phyloP scores from a whole-genome alignment of 1,140 invertebrate species.

The Stegodyphus mimosarum region DNA sequence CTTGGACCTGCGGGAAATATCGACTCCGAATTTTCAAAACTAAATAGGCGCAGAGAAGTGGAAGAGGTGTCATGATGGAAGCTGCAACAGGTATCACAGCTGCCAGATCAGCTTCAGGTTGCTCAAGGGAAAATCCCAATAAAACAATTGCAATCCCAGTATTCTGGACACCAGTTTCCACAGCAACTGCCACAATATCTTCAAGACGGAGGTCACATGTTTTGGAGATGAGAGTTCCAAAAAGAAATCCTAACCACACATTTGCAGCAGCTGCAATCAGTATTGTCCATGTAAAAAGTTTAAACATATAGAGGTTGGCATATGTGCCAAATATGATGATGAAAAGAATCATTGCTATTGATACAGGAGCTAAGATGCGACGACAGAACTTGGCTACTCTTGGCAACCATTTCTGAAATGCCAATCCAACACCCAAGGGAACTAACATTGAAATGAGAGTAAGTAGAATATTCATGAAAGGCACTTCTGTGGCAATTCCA shows the following conservation, averaged over 20 bases:
- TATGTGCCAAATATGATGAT: conserved; percentile 91
- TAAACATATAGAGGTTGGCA: conserved; percentile 91
- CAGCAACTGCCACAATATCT: conserved; percentile 85
- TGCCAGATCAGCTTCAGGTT: conserved; percentile 70
- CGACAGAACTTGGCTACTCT: conserved; percentile 77
- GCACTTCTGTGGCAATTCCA: conserved; percentile 78
- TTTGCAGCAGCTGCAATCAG: conserved; percentile 83
- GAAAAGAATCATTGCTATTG: conserved; percentile 84
- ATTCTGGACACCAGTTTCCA: conserved; percentile 95
- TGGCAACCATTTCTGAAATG: conserved; percentile 73
- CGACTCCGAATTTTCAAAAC: conserved; percentile 20
- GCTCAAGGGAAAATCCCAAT: conserved; percentile 71
- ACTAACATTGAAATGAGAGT: conserved; percentile 84
- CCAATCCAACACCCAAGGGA: conserved; percentile 83
- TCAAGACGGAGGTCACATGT: conserved; percentile 74
- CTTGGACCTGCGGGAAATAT: conserved; percentile 17
- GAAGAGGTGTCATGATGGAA: conserved; percentile 93
- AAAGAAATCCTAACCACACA: conserved; percentile 87
- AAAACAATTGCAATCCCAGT: conserved; percentile 92
- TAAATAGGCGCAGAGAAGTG: conserved; percentile 71
- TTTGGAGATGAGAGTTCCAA: conserved; percentile 76
- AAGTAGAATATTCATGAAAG: conserved; percentile 81
- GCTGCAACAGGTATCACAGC: conserved; percentile 81
- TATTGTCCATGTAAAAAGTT: conserved; percentile 86
- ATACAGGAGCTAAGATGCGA: conserved; percentile 86